A percentile compares a stretch with the other conserved stretches of the same genome.
phyloP scores from a whole-genome alignment of 64 coral and sea anemone genomes.

The Astreopora myriophthalma region DNA sequence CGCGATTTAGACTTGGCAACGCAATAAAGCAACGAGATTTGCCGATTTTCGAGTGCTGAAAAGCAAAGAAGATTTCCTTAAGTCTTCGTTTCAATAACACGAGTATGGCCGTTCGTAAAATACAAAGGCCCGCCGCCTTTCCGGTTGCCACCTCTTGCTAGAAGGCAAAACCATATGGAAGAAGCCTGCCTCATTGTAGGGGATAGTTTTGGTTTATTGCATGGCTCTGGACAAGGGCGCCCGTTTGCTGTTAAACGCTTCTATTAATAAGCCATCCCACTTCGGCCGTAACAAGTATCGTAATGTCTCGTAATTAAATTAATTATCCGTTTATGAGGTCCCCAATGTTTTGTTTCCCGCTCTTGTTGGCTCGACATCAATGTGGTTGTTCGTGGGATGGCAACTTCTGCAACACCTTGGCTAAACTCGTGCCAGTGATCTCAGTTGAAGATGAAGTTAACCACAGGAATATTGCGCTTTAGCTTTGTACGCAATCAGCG shows the following conservation, averaged over 20 bases:
- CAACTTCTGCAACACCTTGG: background rate
- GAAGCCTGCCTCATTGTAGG: background rate
- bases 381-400: background rate
- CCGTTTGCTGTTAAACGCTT: slow-evolving; percentile 72
- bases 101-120: slow-evolving; percentile 16
- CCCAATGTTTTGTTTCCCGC: slow-evolving; percentile 73
- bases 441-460: no score
- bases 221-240: slow-evolving; percentile 1
- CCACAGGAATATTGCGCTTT: background rate
- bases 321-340: slow-evolving; percentile 74
- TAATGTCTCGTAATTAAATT: slow-evolving; percentile 85
- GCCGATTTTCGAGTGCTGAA: slow-evolving; percentile 19
- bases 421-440: no score
- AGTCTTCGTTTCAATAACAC: slow-evolving; percentile 22
- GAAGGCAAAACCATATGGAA: slow-evolving; percentile 74
- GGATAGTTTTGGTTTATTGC: background rate
- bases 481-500: background rate
- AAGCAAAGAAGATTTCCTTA: background rate
- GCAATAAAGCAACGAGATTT: background rate
- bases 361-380: slow-evolving; percentile 55
- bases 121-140: slow-evolving; percentile 70
- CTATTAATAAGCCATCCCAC: slow-evolving; percentile 82
- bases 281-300: slow-evolving; percentile 68
- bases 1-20: background rate
- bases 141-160: slow-evolving; percentile 66